phyloP scores from a whole-genome alignment of 2,113 vertebrate genomes.

The Trichomycterus rosablanca region DNA sequence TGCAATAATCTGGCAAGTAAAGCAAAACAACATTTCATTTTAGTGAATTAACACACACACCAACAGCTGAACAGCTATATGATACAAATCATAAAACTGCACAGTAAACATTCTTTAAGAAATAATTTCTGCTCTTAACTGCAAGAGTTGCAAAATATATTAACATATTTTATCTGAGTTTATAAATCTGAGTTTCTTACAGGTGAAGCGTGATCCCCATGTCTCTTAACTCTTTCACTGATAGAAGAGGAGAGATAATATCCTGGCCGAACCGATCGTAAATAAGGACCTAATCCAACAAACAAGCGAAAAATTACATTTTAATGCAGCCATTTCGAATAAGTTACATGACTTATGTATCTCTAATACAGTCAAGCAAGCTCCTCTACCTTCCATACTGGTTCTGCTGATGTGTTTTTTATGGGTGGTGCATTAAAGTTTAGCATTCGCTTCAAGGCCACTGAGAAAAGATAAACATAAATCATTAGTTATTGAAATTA shows the following conservation, averaged over 20 bases:
- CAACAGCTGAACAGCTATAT: background rate
- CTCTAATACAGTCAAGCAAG: too few species aligned
- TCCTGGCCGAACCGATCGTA: constrained; percentile 98
- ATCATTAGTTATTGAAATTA: background rate
- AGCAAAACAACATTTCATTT: constrained; percentile 1
- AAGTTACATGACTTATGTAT: too few species aligned
- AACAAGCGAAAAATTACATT: too few species aligned
- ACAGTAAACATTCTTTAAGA: too few species aligned
- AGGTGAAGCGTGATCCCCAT: constrained; percentile 97
- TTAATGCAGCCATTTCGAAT: too few species aligned
- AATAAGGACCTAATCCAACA: constrained; percentile 79
- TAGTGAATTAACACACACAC: too few species aligned
- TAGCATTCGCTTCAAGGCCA: constrained; percentile 92
- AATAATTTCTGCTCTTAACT: too few species aligned
- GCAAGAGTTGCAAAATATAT: too few species aligned
- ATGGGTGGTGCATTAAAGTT: constrained; percentile 93
- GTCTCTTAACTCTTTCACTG: constrained; percentile 94
- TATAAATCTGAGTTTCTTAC: constrained; percentile 62
- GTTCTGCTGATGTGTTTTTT: constrained; percentile 89
- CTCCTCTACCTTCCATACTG: constrained; percentile 91
- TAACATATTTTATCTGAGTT: too few species aligned
- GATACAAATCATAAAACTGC: background rate
- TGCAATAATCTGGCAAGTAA: constrained; percentile 84
- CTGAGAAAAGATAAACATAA: constrained; percentile 60
- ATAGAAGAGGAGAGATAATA: constrained; percentile 93